Evolutionary conservation across 2,888 invertebrate genomes (phyloP).

Genomic region (Dynastes grantii): DNA sequence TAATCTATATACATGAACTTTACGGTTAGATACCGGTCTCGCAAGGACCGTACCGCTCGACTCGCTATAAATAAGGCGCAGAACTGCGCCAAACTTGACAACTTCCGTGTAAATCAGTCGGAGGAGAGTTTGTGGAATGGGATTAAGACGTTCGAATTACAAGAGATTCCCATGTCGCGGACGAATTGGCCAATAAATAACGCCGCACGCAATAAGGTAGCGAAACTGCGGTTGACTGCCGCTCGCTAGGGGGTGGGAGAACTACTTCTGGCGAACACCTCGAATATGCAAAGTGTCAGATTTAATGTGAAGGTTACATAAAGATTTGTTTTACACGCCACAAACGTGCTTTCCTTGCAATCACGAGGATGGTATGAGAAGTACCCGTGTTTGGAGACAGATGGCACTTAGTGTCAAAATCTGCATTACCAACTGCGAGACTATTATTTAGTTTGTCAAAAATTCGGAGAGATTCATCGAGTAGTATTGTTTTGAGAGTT

Average conservation of each 20-base stretch:
- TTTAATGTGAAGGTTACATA: neutral
- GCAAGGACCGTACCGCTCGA: conserved; percentile 1
- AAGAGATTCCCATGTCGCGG: conserved; percentile 34
- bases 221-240: conserved; percentile 1
- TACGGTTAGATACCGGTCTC: conserved; percentile 18
- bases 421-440: too few species aligned
- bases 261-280: neutral
- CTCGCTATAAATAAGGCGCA: conserved; percentile 31
- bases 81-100: conserved; percentile 34
- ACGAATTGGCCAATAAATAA: conserved; percentile 44
- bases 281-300: neutral
- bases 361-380: too few species aligned
- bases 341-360: too few species aligned
- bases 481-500: too few species aligned
- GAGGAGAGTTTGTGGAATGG: conserved; percentile 24
- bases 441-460: too few species aligned
- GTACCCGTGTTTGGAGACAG: too few species aligned
- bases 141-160: conserved; percentile 41
- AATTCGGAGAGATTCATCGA: too few species aligned
- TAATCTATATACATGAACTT: conserved; percentile 42
- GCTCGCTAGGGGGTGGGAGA: neutral
- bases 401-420: too few species aligned
- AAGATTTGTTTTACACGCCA: neutral
- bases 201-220: conserved; percentile 16
- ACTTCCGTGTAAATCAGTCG: conserved; percentile 39